Conservation (phyloP, 2,797 vertebrate genomes). For the Cyclura pinguis region DNA sequence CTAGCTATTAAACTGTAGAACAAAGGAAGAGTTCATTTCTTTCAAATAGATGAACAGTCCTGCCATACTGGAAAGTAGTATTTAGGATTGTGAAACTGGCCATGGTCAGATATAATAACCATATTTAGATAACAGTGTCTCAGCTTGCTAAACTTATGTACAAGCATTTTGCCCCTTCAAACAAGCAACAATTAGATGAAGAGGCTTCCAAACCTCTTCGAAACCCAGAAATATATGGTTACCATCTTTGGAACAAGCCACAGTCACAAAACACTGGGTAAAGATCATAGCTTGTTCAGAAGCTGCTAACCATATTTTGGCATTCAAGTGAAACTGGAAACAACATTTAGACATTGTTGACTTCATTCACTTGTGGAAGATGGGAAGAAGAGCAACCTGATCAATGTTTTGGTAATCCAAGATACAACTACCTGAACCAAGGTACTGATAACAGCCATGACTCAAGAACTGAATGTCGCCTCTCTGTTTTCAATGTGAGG, state of each 20-base stretch:
- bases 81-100: background rate
- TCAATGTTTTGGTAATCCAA: no score
- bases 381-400: no score
- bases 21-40: background rate
- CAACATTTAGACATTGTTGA: background rate
- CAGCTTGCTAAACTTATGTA: background rate
- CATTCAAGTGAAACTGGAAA: background rate
- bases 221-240: background rate
- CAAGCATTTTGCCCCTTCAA: background rate
- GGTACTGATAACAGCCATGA: no score
- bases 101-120: background rate
- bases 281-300: background rate
- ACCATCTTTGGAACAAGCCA: background rate
- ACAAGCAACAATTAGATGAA: background rate
- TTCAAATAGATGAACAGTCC: background rate
- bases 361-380: no score
- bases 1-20: background rate
- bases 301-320: background rate
- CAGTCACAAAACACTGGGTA: background rate
- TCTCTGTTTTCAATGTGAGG: background rate
- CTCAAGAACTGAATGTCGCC: no score
- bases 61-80: background rate
- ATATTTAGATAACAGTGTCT: background rate
- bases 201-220: background rate
- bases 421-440: no score